phyloP scores from a whole-genome alignment of 2,113 vertebrate genomes.

The Menura novaehollandiae region DNA sequence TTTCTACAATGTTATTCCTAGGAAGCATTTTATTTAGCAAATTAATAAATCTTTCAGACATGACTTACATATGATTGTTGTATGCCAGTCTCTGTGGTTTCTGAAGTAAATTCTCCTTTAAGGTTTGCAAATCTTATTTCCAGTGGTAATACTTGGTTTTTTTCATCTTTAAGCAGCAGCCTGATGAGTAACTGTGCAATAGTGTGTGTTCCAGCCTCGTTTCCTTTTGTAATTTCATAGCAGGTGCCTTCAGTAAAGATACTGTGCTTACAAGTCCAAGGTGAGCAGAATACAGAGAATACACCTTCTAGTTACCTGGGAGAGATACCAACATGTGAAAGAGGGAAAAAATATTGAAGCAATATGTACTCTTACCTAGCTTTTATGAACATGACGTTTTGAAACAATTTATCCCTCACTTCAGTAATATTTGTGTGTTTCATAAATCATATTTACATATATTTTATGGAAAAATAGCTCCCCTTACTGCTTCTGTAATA shows the following conservation, averaged over 20 bases:
- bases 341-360: neutral
- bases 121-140: neutral
- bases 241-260: neutral
- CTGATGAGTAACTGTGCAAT: neutral
- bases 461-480: slow-evolving; percentile 54
- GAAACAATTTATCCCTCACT: slow-evolving; percentile 24
- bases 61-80: neutral
- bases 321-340: neutral
- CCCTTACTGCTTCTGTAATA: slow-evolving; percentile 21
- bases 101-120: neutral
- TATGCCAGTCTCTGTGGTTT: neutral
- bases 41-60: neutral
- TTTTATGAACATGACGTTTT: slow-evolving; percentile 15
- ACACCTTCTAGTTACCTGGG: neutral
- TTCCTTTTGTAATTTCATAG: neutral
- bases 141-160: neutral
- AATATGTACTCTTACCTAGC: neutral
- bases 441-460: slow-evolving; percentile 53
- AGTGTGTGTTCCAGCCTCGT: neutral
- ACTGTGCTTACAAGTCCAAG: neutral
- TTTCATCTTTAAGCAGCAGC: neutral
- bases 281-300: neutral
- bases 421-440: slow-evolving; percentile 42
- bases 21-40: neutral
- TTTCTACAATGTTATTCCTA: neutral